phyloP scores from a whole-genome alignment of 2,888 invertebrate genomes.

The Habrosyne pyritoides region DNA sequence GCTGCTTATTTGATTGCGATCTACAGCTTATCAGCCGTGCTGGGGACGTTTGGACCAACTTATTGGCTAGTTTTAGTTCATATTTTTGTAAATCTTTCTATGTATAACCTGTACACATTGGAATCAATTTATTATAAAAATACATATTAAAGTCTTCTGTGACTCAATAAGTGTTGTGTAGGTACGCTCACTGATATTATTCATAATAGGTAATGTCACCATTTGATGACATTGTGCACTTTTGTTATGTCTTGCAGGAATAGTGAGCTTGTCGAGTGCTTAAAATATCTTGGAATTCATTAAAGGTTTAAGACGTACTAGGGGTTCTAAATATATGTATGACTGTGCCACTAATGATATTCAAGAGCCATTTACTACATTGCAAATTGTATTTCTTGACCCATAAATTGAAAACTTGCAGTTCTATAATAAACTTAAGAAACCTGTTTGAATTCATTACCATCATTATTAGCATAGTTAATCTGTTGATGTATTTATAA shows the following conservation, averaged over 20 bases:
- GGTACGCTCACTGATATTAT: too few species aligned
- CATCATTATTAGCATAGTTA: neutral
- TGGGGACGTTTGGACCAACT: too few species aligned
- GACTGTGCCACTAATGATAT: neutral
- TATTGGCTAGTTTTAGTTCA: too few species aligned
- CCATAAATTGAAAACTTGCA: neutral
- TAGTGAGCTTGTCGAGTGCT: too few species aligned
- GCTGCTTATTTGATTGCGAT: too few species aligned
- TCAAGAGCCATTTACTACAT: neutral
- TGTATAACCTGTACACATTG: too few species aligned
- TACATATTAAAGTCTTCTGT: too few species aligned
- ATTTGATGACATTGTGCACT: neutral
- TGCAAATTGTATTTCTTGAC: neutral
- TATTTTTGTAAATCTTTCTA: too few species aligned
- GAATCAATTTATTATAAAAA: too few species aligned
- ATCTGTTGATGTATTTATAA: conserved; percentile 2
- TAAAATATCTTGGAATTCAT: neutral
- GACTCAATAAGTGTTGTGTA: too few species aligned
- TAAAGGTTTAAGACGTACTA: neutral
- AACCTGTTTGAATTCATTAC: neutral
- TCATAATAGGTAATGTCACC: too few species aligned
- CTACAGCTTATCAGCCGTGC: too few species aligned
- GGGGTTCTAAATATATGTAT: neutral
- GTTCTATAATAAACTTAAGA: neutral
- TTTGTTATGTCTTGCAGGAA: neutral